Conservation (phyloP, 2,113 vertebrate genomes). For the Grammomys surdaster region DNA sequence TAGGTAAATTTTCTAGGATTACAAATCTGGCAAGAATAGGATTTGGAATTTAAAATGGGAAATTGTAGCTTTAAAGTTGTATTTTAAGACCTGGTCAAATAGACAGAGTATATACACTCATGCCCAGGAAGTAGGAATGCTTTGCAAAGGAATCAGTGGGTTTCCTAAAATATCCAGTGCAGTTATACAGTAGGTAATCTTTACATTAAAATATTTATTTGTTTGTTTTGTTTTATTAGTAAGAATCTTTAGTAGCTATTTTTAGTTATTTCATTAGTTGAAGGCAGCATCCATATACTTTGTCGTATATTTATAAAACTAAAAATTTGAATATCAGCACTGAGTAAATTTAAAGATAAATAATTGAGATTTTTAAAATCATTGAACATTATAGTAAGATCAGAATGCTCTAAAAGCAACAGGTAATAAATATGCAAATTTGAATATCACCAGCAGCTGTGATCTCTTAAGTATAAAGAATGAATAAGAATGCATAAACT, state of each 20-base stretch:
- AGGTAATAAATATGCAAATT: slow-evolving; percentile 56
- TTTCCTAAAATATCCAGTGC: background rate
- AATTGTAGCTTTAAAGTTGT: background rate
- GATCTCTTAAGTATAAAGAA: slow-evolving; percentile 45
- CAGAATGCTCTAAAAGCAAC: background rate
- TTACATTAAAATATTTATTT: background rate
- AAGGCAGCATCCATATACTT: background rate
- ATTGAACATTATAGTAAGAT: slow-evolving; percentile 22
- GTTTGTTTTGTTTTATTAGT: slow-evolving; percentile 18
- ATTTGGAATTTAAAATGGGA: background rate
- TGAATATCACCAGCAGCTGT: slow-evolving; percentile 17
- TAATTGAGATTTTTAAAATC: background rate
- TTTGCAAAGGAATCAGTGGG: background rate
- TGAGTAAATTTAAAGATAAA: slow-evolving; percentile 20
- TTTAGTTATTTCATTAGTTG: slow-evolving; percentile 5
- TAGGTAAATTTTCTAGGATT: background rate
- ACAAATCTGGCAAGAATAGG: background rate
- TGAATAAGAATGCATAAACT: slow-evolving; percentile 34
- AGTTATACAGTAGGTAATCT: background rate
- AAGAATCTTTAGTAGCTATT: background rate
- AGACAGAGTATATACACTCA: background rate
- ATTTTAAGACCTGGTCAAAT: background rate
- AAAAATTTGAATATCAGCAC: slow-evolving; percentile 23
- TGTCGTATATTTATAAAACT: slow-evolving; percentile 34
- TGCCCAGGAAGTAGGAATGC: background rate